Base-by-base conservation (phyloP, 2,113 vertebrate species). In the Garra rufa region DNA sequence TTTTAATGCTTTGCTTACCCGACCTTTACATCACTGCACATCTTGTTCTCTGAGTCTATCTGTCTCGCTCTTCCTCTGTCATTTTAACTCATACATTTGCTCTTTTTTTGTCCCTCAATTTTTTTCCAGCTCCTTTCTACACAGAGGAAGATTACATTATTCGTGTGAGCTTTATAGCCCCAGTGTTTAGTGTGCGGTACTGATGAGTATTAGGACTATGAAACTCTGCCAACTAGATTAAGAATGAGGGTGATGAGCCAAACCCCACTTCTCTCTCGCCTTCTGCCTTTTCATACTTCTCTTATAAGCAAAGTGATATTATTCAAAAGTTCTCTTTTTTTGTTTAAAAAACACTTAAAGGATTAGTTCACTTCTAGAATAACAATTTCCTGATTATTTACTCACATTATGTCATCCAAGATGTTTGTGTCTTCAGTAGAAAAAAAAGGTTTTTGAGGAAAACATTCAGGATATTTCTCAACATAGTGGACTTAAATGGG, bases 81-180 rank as follows among this genome's bases (percentile, higher is more conserved):
- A 57, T 61, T 78, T 78, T 15, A 59, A 38, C 57, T 63, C 4
- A 6, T 11, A 21, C 1, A 17, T 38, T 69, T 10, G 26, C 13
- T 50, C 6, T 63, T 28, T 28, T 34, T 38, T 13, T 43, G 19
- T n/a, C 41, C 30, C 19, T 34, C 26, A 28, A 24, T 41, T 21
- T 44, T 63, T 55, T 48, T 28, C 61, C 48, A 48, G 44, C 38
- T 34, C 65, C 69, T 63, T n/a, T 30, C 57, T 67, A 44, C n/a
- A 63, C 65, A 65, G n/a, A 26, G 41, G 71, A 28, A 55, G 21
- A 81, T 46, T n/a, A 85, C 76, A 84, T 21, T 81, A 48, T 61
- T 44, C 50, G n/a, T 80, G 61, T 24, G 26, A 43, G 17, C 19
- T 70, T 70, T 81, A 63, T 80, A 17, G 48, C 76, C 61, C 61